phyloP scores from a whole-genome alignment of 2,888 invertebrate genomes.

The Oasisia sp. region DNA sequence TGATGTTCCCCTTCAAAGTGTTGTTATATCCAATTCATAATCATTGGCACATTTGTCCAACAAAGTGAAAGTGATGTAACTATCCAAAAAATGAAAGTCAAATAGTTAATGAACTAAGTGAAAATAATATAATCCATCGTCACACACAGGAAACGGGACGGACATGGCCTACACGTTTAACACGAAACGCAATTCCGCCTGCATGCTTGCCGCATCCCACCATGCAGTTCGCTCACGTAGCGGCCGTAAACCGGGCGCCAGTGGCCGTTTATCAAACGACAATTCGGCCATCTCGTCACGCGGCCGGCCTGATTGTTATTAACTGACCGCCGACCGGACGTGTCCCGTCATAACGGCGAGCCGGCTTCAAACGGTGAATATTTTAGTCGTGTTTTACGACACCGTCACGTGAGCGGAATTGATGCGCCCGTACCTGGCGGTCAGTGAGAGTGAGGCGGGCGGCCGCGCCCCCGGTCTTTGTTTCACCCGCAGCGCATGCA shows the following conservation, averaged over 20 bases:
- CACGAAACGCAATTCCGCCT: neutral
- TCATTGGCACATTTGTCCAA: no score
- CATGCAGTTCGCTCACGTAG: neutral
- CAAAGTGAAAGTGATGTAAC: no score
- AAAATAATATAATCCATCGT: no score
- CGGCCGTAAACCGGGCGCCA: neutral
- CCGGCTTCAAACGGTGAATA: neutral
- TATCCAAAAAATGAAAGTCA: no score
- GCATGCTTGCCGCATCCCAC: neutral
- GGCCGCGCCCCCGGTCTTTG: neutral
- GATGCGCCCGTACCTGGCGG: neutral
- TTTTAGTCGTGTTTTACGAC: conserved; percentile 7
- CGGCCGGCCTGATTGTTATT: neutral
- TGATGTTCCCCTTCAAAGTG: no score
- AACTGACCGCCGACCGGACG: neutral
- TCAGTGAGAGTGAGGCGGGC: neutral
- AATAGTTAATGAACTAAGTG: no score
- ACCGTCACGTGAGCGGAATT: neutral
- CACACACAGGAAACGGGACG: no score
- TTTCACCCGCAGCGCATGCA: neutral
- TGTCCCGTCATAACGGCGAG: neutral
- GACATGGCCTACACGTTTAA: neutral
- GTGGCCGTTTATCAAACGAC: neutral
- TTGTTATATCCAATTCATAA: no score
- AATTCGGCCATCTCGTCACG: conserved; percentile 9